phyloP scores from a whole-genome alignment of 2,797 vertebrate species.

The Acanthurus lineatus region DNA sequence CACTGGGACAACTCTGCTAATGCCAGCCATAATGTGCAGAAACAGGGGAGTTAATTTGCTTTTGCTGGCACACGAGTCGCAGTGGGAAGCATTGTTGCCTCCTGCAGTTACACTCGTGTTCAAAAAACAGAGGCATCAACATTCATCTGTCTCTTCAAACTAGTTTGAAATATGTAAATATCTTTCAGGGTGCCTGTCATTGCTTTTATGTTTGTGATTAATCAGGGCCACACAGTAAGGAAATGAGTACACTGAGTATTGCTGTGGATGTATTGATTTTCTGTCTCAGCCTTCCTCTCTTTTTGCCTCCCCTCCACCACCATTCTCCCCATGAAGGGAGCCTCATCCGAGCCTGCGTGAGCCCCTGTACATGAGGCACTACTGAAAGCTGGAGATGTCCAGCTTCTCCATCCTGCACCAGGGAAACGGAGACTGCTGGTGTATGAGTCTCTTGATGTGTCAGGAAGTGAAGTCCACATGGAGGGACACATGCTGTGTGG shows the following conservation, averaged over 20 bases:
- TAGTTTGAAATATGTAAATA: conserved; percentile 30
- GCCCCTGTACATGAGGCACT: conserved; percentile 60
- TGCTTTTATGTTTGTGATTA: conserved; percentile 65
- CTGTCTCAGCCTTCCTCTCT: conserved; percentile 41
- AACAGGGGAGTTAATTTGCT: neutral
- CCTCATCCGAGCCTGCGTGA: conserved; percentile 58
- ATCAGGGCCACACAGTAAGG: conserved; percentile 55
- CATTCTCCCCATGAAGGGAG: conserved; percentile 47
- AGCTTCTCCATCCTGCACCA: conserved; percentile 68
- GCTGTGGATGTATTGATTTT: conserved; percentile 73
- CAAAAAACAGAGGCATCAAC: conserved; percentile 12
- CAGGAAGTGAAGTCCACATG: conserved; percentile 63
- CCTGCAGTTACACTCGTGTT: conserved; percentile 15
- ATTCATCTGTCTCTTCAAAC: conserved; percentile 12
- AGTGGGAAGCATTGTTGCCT: conserved; percentile 20
- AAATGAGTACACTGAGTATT: conserved; percentile 62
- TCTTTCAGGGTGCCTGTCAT: conserved; percentile 13
- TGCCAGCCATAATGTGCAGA: conserved; percentile 21
- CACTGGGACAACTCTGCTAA: conserved; percentile 54
- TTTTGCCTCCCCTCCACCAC: conserved; percentile 9
- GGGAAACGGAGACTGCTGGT: conserved; percentile 72
- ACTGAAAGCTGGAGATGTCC: conserved; percentile 2
- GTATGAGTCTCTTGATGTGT: conserved; percentile 64
- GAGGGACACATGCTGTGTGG: conserved; percentile 56
- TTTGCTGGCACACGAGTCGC: conserved; percentile 43